Percentiles rank a stretch among this genome's conserved stretches.
Conservation (phyloP, 2,113 vertebrate genomes). For the Hippocampus mohnikei region DNA sequence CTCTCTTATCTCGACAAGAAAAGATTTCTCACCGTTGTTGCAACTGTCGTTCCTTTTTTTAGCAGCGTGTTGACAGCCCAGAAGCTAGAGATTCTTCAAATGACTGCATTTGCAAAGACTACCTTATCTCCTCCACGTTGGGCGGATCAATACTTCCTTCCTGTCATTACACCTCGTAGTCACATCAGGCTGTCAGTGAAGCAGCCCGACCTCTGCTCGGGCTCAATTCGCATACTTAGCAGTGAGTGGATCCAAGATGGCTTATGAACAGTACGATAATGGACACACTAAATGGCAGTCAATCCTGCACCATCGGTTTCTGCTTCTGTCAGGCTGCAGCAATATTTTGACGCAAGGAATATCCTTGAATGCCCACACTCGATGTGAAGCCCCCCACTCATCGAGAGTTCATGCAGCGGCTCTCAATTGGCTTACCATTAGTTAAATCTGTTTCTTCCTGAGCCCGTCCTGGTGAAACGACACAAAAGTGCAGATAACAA, state of each 20-base stretch:
- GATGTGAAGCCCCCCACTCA: constrained; percentile 18
- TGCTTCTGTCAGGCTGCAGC: constrained; percentile 8
- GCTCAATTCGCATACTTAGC: constrained; percentile 26
- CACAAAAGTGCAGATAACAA: constrained; percentile 47
- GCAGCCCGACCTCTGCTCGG: constrained; percentile 8
- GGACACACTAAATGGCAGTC: constrained; percentile 27
- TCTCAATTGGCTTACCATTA: constrained; percentile 41
- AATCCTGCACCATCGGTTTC: constrained; percentile 15
- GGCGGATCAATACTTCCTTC: constrained; percentile 22
- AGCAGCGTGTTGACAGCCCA: constrained; percentile 4
- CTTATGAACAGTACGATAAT: constrained; percentile 30
- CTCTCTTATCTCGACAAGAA: constrained; percentile 17
- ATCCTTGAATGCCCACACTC: constrained; percentile 11
- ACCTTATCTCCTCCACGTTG: constrained; percentile 24
- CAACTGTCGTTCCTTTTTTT: constrained; percentile 7
- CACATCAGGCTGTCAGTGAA: constrained; percentile 11
- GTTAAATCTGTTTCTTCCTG: constrained; percentile 20
- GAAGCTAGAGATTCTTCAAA: constrained; percentile 15
- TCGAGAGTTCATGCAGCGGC: constrained; percentile 27
- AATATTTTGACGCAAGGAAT: constrained; percentile 19
- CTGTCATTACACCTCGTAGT: constrained; percentile 17
- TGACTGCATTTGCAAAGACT: constrained; percentile 8
- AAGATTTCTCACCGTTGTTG: constrained; percentile 6
- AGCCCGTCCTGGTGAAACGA: constrained; percentile 17
- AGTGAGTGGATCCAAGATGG: constrained; percentile 20